Percentiles rank a stretch among this genome's conserved stretches.
Conservation (phyloP, 2,113 vertebrate genomes). For the Sorex araneus region DNA sequence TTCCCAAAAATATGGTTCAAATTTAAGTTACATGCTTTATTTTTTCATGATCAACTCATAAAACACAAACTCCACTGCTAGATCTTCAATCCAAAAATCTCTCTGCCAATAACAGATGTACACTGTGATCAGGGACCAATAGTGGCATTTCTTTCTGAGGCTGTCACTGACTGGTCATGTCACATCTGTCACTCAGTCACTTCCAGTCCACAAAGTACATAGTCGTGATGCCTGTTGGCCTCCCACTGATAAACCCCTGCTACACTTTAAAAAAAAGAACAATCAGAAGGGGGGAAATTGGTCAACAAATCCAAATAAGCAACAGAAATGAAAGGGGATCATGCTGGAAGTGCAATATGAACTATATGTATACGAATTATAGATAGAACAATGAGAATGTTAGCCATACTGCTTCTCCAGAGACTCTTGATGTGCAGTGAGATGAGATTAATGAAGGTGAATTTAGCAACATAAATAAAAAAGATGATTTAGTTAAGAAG, state of each 20-base stretch:
- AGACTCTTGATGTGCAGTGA: accelerated
- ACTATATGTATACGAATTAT: too few species aligned
- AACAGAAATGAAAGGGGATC: not conserved
- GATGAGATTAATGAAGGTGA: not conserved
- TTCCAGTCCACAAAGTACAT: not conserved
- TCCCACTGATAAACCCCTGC: not conserved
- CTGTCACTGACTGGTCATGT: too few species aligned
- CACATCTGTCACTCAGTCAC: too few species aligned
- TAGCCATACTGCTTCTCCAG: too few species aligned
- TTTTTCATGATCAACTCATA: not conserved
- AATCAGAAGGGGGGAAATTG: not conserved
- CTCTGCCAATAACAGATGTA: not conserved
- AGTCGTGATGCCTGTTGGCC: not conserved
- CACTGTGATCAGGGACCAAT: too few species aligned
- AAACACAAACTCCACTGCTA: not conserved
- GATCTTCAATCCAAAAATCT: not conserved
- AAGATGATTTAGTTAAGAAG: not conserved
- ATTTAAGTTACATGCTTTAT: not conserved
- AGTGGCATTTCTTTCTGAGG: too few species aligned
- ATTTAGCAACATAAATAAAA: not conserved
- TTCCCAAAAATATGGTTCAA: not conserved
- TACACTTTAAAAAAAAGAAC: not conserved
- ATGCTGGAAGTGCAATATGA: not conserved
- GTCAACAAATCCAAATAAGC: not conserved
- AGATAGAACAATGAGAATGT: not conserved